phyloP scores from a whole-genome alignment of 2,113 vertebrate genomes.

The Chloroceryle aenea region DNA sequence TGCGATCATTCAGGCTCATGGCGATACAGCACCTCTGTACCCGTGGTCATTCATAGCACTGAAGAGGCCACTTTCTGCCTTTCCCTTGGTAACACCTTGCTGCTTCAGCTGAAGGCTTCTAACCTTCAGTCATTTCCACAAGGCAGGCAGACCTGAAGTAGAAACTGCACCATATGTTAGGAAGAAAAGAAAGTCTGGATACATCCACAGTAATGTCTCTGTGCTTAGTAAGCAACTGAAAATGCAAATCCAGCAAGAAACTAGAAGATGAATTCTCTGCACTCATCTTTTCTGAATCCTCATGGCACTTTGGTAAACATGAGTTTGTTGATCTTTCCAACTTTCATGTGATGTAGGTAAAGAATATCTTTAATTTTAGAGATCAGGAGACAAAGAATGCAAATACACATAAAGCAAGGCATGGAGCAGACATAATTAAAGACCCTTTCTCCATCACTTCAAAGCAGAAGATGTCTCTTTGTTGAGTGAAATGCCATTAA shows the following conservation, averaged over 20 bases:
- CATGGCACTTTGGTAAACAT: neutral
- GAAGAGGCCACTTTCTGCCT: neutral
- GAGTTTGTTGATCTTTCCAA: neutral
- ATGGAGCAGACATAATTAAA: neutral
- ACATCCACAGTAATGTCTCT: accelerated
- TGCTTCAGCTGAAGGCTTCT: neutral
- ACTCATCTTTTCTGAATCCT: neutral
- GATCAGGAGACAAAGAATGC: neutral
- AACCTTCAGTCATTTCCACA: neutral
- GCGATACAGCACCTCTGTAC: neutral
- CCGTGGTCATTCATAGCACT: accelerated
- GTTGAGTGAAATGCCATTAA: neutral
- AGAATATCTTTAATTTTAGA: neutral
- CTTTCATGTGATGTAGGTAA: neutral
- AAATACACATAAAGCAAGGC: neutral
- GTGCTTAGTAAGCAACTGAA: neutral
- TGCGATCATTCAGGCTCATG: accelerated
- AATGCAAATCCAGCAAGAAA: neutral
- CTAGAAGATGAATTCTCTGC: neutral
- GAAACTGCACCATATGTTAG: neutral
- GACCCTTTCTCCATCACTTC: neutral
- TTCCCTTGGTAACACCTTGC: neutral
- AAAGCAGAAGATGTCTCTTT: neutral
- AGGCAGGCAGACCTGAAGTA: neutral
- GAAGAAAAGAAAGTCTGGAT: neutral